phyloP scores from a whole-genome alignment of 2,888 invertebrate species.

The Drosophila putrida region DNA sequence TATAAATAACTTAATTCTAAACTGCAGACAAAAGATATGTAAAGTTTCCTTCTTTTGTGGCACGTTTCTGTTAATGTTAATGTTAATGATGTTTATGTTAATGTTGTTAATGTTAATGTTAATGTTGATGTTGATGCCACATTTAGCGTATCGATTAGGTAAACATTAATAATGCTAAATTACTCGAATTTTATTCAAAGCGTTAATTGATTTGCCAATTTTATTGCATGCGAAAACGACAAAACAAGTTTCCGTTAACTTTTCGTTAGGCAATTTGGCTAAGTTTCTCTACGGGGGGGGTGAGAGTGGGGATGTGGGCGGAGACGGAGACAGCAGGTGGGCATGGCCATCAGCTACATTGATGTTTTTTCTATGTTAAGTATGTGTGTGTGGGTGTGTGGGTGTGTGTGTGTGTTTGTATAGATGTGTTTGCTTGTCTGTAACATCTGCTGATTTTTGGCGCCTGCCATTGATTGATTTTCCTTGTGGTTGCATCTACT shows the following conservation, averaged over 20 bases:
- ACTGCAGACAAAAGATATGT: not conserved
- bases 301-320: too few species aligned
- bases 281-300: conserved; percentile 19
- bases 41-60: not conserved
- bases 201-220: conserved; percentile 51
- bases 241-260: conserved; percentile 46
- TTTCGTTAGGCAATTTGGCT: conserved; percentile 44
- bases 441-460: conserved; percentile 62
- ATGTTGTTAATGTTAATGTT: conserved; percentile 15
- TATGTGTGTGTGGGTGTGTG: not conserved
- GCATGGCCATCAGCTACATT: conserved; percentile 13
- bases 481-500: conserved; percentile 68
- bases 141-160: conserved; percentile 44
- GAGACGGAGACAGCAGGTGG: not conserved
- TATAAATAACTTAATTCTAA: not conserved
- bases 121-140: conserved; percentile 23
- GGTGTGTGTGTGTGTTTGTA: not conserved
- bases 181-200: conserved; percentile 18
- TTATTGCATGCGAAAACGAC: conserved; percentile 34
- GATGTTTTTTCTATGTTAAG: conserved; percentile 5
- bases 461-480: conserved; percentile 58
- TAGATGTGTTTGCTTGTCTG: conserved; percentile 14
- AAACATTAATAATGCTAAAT: conserved; percentile 50
- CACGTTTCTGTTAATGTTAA: conserved; percentile 11
- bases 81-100: too few species aligned